Base-by-base conservation (phyloP, 2,797 vertebrate genomes). In the Enteromius paludinosus region DNA sequence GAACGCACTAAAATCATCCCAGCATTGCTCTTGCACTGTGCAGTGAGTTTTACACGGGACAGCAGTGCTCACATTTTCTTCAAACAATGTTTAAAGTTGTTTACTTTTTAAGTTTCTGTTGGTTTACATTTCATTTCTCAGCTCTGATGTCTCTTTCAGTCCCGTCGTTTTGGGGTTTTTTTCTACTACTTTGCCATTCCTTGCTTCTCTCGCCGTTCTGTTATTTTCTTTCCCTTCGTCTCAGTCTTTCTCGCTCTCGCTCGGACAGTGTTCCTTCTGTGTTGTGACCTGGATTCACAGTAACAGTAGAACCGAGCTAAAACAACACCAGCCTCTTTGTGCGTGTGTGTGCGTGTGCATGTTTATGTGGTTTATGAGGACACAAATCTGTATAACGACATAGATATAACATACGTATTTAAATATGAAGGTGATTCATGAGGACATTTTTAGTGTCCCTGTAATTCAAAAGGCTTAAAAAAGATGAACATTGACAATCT, bases 211-310 rank as follows among this genome's bases (percentile, higher is more conserved):
- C 23, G 25, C 25, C 33, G 65, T 56, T 70, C 43, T 71, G n/a
- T 45, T 56, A 30, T 35, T 61, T 15, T 23, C 45, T 54, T 66
- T 52, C 12, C 11, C 35, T 76, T 25, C 79, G 20, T 80, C 66
- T 84, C 73, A 52, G 59, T 62, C 70, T 78, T 38, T 66, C 76
- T 79, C 61, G 59, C 47, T 71, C 68, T 82, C 43, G 35, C 3
- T 59, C 2, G 30, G 69, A 85, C 85, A 86, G 82, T 75, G 56
- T 74, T 86, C 25, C 85, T 81, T 79, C 79, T 86, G 85, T 86
- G 35, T 80, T 54, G 83, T 83, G 83, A 83, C 80, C 83, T 84
- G 79, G 66, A 76, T 84, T 84, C 76, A 83, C 80, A 84, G 83
- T 84, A 87, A 87, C 83, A 76, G 75, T 84, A 84, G 79, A 87